Percentiles rank a stretch among this genome's conserved stretches.
Conservation (phyloP, 2,888 invertebrate species). For the Lissocephala sabroskyi region DNA sequence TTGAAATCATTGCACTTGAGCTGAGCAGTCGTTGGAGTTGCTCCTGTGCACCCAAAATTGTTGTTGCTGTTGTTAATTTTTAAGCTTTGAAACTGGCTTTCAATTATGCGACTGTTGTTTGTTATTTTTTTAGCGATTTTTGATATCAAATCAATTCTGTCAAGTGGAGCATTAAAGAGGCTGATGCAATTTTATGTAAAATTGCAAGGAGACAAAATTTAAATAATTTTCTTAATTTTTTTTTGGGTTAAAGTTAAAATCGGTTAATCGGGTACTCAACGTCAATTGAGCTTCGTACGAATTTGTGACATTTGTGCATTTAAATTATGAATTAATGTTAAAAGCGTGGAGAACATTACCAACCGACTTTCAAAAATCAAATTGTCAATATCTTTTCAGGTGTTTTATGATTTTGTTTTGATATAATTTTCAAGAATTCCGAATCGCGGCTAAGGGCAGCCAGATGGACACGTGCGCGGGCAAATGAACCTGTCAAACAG, state of each 20-base stretch:
- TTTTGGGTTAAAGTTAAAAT: constrained; percentile 22
- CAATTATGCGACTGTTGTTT: constrained; percentile 43
- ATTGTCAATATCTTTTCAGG: no score
- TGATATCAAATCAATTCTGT: constrained; percentile 1
- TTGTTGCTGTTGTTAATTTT: constrained; percentile 23
- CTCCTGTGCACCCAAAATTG: constrained; percentile 34
- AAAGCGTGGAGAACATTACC: constrained; percentile 39
- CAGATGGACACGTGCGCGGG: not conserved
- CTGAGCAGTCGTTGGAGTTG: no score
- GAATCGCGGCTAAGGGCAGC: no score
- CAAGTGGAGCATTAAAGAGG: constrained; percentile 16
- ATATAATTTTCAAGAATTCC: no score
- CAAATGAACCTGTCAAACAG: not conserved
- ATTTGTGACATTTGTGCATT: constrained; percentile 28
- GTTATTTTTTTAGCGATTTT: constrained; percentile 6
- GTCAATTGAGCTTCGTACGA: constrained; percentile 8
- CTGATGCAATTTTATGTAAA: constrained; percentile 59
- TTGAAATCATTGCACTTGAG: constrained; percentile 44
- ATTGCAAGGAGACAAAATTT: constrained; percentile 40
- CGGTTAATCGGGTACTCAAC: no score
- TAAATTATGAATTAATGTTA: constrained; percentile 50
- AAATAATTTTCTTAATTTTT: constrained; percentile 35
- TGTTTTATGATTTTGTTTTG: constrained; percentile 34
- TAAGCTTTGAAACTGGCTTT: constrained; percentile 50
- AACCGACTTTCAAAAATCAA: no score